A percentile compares a stretch with the other conserved stretches of the same genome.
Evolutionary conservation across 2,797 vertebrate genomes (phyloP).

Genomic region (Protonibea diacanthus): DNA sequence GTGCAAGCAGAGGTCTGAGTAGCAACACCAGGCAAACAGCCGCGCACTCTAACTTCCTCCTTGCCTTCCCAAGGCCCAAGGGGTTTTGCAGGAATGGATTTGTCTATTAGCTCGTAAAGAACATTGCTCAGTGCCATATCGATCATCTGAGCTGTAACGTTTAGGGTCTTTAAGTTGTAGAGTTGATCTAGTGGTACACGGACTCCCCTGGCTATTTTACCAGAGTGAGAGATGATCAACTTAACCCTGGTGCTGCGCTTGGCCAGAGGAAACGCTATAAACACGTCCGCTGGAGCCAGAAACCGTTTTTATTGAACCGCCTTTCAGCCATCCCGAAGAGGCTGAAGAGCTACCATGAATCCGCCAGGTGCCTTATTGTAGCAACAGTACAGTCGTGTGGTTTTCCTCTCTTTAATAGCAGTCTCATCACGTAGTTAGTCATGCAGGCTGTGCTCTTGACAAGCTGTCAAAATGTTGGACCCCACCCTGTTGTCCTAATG

Average conservation of each 20-base stretch:
- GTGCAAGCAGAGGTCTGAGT: conserved; percentile 60
- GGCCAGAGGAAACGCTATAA: conserved; percentile 83
- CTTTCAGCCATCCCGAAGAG: conserved; percentile 65
- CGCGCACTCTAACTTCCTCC: conserved; percentile 68
- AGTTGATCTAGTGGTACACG: conserved; percentile 86
- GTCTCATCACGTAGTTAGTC: conserved; percentile 75
- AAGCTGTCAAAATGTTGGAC: conserved; percentile 77
- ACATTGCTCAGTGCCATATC: conserved; percentile 87
- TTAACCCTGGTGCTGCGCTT: conserved; percentile 79
- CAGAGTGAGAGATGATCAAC: conserved; percentile 86
- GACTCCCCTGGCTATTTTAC: conserved; percentile 86
- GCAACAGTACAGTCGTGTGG: conserved; percentile 38
- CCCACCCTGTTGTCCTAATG: conserved; percentile 80
- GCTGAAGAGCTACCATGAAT: conserved; percentile 54
- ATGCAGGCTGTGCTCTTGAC: conserved; percentile 76
- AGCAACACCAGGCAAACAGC: conserved; percentile 76
- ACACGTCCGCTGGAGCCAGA: conserved; percentile 75
- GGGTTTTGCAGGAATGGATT: conserved; percentile 85
- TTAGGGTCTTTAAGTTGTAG: conserved; percentile 87
- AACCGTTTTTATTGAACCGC: conserved; percentile 77
- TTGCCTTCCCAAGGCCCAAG: conserved; percentile 73
- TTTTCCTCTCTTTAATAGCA: conserved; percentile 65
- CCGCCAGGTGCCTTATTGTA: conserved; percentile 65
- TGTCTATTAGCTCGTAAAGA: conserved; percentile 90
- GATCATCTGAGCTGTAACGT: conserved; percentile 87